Percentiles rank a stretch among this genome's conserved stretches.
Evolutionary conservation across 1,140 invertebrate genomes (phyloP).

Genomic region (Rhynchophorus ferrugineus): DNA sequence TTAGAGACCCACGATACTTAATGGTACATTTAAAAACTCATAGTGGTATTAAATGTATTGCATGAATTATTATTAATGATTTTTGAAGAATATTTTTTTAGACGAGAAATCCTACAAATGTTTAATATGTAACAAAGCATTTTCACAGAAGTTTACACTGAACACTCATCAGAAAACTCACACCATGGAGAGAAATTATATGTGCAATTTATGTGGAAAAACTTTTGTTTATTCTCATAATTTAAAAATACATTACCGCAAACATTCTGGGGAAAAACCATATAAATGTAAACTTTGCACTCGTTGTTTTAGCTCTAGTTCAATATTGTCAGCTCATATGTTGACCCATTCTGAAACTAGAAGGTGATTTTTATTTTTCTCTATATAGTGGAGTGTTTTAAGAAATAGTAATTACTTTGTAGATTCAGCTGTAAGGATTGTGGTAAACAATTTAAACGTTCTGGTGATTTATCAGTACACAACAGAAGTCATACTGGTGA

Average conservation of each 20-base stretch:
- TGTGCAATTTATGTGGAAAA: constrained; percentile 52
- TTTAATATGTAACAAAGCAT: constrained; percentile 47
- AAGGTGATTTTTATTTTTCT: constrained; percentile 22
- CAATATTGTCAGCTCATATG: constrained; percentile 78
- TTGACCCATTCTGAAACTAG: constrained; percentile 57
- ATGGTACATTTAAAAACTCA: constrained; percentile 47
- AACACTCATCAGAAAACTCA: constrained; percentile 55
- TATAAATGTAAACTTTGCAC: constrained; percentile 58
- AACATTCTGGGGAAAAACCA: constrained; percentile 51
- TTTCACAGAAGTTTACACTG: constrained; percentile 54
- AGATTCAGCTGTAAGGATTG: constrained; percentile 31
- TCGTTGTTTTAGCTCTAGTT: constrained; percentile 53
- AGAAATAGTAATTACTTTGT: not conserved
- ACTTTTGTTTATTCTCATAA: constrained; percentile 65
- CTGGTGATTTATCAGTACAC: constrained; percentile 30
- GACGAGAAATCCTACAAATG: constrained; percentile 51
- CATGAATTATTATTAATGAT: not conserved
- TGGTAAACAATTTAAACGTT: constrained; percentile 30
- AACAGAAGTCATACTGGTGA: constrained; percentile 60
- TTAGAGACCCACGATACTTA: constrained; percentile 34
- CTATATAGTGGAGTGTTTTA: not conserved
- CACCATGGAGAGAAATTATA: constrained; percentile 58
- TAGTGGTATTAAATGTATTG: constrained; percentile 28
- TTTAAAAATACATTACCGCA: constrained; percentile 74
- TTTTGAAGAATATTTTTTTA: constrained; percentile 11